Percentiles rank a stretch among this genome's conserved stretches.
Conservation (phyloP, 92 coral and sea anemone genomes). For the Epizoanthus fatuus region DNA sequence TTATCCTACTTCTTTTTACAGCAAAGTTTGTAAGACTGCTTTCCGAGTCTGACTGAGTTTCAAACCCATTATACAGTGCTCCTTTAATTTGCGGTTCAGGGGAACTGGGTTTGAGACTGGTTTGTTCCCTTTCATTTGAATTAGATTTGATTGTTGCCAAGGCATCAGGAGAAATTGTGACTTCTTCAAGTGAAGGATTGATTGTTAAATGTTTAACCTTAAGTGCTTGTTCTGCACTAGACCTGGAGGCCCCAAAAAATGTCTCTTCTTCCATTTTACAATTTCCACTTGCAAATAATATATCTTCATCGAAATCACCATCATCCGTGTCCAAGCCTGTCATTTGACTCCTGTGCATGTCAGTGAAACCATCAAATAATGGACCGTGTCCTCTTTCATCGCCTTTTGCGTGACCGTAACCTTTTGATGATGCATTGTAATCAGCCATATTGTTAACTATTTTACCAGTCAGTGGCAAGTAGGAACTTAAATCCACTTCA, state of each 20-base stretch:
- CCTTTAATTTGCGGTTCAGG: constrained; percentile 96
- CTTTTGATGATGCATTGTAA: background rate
- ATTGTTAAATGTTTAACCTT: background rate
- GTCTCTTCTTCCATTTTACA: background rate
- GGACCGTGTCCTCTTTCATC: background rate
- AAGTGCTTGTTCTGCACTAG: background rate
- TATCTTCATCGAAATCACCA: background rate
- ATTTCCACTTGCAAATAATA: background rate
- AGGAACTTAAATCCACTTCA: constrained; percentile 70
- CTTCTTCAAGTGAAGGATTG: background rate
- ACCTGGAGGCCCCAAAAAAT: background rate
- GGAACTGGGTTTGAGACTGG: constrained; percentile 21
- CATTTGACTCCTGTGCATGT: background rate
- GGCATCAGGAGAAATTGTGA: background rate
- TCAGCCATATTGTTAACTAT: background rate
- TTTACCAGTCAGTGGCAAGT: constrained; percentile 23
- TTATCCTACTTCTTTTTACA: constrained; percentile 38
- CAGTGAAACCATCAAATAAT: background rate
- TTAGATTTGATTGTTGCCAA: no score
- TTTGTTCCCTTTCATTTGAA: background rate
- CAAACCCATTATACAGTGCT: constrained; percentile 89
- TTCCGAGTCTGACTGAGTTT: constrained; percentile 84
- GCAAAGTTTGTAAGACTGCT: constrained; percentile 65
- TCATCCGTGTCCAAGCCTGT: background rate
- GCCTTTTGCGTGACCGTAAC: background rate